Evolutionary conservation across 2,113 vertebrate genomes (phyloP), one percentile per base, ranked within the genome.

Genomic region (Brachirus orientalis): DNA sequence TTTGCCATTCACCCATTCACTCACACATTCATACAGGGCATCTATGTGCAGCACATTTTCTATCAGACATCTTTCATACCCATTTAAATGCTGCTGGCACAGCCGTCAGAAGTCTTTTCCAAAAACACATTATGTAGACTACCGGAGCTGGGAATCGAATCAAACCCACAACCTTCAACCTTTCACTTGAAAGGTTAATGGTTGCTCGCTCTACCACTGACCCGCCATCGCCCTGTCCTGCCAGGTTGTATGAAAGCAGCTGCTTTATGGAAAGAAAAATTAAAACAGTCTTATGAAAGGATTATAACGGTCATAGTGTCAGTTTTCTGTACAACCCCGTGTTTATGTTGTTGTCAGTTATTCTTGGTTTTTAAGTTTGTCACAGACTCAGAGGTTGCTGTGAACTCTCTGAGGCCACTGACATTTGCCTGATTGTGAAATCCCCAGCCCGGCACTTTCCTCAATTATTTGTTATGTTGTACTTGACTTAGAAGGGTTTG

Each of bases 401-500:
- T 19, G 18, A 64, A 51, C 64, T 55, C 41, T 60, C 60, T 33
- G n/a, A 4, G 41, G n/a, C 16, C 8, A 14, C 43, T 56, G 77
- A 85, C 78, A 55, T 83, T 71, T 70, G 46, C 14, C 60, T 57
- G n/a, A n/a, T 6, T 47, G 33, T 8, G 8, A 51, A 61, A 47
- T 12, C 28, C 18, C 59, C 53, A 8, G 14, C 38, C 17, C 4
- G 37, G 20, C 17, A 14, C 40, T 48, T 59, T 44, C 38, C 19
- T 63, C 8, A 35, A 45, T 55, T 22, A 8, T 77, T 72, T 89
- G 76, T 84, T 84, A 89, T 77, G 44, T 50, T 45, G 2, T 53
- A 72, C 81, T 86, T 47, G 58, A 80, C 77, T 81, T 53, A 3
- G 62, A 68, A 47, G 77, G 54, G 63, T 80, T 73, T 77, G 56